These are phyloP conservation scores for Drosophila kambysellisi DNA, from an alignment of 2,888 invertebrate genomes.

Conservation along the genomic window DNA sequence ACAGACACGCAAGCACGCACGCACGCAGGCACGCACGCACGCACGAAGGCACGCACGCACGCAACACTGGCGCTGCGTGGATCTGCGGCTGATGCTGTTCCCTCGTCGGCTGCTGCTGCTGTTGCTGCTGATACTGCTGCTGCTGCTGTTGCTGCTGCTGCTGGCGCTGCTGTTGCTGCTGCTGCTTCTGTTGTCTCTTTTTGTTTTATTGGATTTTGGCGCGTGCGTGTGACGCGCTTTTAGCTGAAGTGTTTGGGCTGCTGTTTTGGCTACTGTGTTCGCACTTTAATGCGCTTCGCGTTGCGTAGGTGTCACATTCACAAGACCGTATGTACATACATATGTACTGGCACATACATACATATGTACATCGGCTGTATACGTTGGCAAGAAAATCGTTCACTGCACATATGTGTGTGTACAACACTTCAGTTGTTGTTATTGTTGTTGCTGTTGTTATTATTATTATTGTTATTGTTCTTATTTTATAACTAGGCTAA, in stretches of 20 bases:
- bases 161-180: slow-evolving; percentile 3
- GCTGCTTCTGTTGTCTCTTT: slow-evolving; percentile 53
- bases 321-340: slow-evolving; percentile 45
- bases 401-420: slow-evolving; percentile 18
- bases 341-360: slow-evolving; percentile 35
- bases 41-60: slow-evolving; percentile 25
- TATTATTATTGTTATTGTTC: slow-evolving; percentile 19
- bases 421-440: slow-evolving; percentile 5
- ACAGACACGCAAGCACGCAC: slow-evolving; percentile 29
- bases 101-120: neutral
- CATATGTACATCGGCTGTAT: slow-evolving; percentile 58
- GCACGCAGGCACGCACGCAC: slow-evolving; percentile 22
- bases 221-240: slow-evolving; percentile 52
- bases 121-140: slow-evolving; percentile 11
- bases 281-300: slow-evolving; percentile 63
- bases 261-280: slow-evolving; percentile 37
- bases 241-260: slow-evolving; percentile 22
- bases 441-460: slow-evolving; percentile 1
- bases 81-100: slow-evolving; percentile 21
- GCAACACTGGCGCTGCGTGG: slow-evolving; percentile 23
- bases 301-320: slow-evolving; percentile 66
- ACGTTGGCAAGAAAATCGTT: slow-evolving; percentile 33
- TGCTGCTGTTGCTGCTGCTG: neutral
- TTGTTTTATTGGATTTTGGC: slow-evolving; percentile 47
- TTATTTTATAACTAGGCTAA: slow-evolving; percentile 5